phyloP scores from a whole-genome alignment of 2,888 invertebrate species.

The Didymodactylos carnosus region DNA sequence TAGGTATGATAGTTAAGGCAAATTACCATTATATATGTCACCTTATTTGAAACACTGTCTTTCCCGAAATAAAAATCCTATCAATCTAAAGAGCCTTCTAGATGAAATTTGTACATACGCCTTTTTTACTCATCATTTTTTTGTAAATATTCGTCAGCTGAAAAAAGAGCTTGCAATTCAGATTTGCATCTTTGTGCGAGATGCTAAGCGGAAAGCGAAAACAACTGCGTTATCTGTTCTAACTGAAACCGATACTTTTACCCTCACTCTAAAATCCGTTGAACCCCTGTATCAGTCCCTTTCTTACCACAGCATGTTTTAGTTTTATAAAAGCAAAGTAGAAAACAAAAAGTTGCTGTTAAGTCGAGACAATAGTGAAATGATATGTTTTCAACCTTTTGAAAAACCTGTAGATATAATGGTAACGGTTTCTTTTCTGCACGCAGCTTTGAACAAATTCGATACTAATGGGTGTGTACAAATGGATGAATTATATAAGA shows the following conservation, averaged over 20 bases:
- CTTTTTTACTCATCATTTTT: not conserved
- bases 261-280: not conserved
- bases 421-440: too few species aligned
- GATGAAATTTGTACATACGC: not conserved
- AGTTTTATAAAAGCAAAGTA: not conserved
- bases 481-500: too few species aligned
- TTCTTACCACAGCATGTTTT: too few species aligned
- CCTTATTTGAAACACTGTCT: not conserved
- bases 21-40: not conserved
- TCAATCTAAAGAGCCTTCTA: not conserved
- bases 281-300: too few species aligned
- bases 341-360: too few species aligned
- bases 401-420: too few species aligned
- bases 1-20: not conserved
- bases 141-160: not conserved
- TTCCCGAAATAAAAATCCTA: not conserved
- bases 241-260: not conserved
- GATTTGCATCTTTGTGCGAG: not conserved
- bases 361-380: too few species aligned
- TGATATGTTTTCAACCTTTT: too few species aligned
- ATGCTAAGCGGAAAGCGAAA: not conserved
- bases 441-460: too few species aligned
- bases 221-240: not conserved
- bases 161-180: not conserved
- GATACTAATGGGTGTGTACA: too few species aligned